Evolutionary conservation across 2,888 invertebrate species (phyloP).

Genomic region (Deroplatys truncata): DNA sequence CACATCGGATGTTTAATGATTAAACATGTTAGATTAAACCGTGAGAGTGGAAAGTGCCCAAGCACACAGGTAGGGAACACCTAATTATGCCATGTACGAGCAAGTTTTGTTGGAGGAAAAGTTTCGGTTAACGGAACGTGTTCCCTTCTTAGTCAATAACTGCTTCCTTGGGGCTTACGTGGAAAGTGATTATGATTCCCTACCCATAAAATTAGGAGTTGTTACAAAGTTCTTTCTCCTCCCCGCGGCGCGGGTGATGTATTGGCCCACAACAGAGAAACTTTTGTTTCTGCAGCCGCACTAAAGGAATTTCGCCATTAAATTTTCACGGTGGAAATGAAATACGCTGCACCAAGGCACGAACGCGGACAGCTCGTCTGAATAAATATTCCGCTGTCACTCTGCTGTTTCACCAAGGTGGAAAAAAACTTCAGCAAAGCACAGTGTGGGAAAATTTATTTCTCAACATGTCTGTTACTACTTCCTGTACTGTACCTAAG

Average conservation of each 20-base stretch:
- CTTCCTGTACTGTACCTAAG: too few relatives aligned
- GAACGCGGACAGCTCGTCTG: not conserved
- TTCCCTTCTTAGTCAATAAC: not conserved
- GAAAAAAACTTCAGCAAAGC: too few relatives aligned
- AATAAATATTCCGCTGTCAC: not conserved
- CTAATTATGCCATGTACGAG: not conserved
- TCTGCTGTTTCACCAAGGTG: too few relatives aligned
- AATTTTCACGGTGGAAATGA: not conserved
- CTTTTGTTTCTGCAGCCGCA: not conserved
- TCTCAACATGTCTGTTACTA: too few relatives aligned
- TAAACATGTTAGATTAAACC: too few relatives aligned
- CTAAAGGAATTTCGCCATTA: not conserved
- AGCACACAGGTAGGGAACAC: too few relatives aligned
- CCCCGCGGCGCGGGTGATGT: not conserved
- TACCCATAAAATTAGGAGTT: not conserved
- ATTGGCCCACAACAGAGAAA: not conserved
- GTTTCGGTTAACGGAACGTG: too few relatives aligned
- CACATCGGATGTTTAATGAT: too few relatives aligned
- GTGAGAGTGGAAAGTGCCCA: too few relatives aligned
- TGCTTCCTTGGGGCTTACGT: not conserved
- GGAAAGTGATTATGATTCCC: not conserved
- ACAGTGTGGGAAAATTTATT: too few relatives aligned
- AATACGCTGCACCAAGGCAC: not conserved
- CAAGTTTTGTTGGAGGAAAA: not conserved
- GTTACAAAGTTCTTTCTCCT: not conserved